phyloP scores from a whole-genome alignment of 2,113 vertebrate species.

The Eonycteris spelaea region DNA sequence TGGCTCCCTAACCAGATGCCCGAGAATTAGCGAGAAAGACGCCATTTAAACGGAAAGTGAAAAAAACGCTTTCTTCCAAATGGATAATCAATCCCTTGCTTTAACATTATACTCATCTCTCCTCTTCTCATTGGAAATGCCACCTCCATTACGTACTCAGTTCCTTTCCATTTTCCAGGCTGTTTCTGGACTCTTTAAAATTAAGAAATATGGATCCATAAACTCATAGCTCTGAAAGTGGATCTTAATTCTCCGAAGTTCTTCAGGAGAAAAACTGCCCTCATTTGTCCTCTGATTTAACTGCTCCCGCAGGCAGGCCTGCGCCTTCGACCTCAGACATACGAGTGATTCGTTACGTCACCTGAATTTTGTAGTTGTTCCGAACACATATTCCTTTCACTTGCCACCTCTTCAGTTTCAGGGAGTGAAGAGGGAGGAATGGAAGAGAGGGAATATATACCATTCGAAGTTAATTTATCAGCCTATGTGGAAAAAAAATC shows the following conservation, averaged over 20 bases:
- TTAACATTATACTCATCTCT: not conserved
- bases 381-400: not conserved
- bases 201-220: not conserved
- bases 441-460: not conserved
- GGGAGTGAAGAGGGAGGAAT: not conserved
- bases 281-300: not conserved
- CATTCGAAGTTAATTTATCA: not conserved
- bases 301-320: not conserved
- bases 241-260: not conserved
- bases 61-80: not conserved
- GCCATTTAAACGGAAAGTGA: not conserved
- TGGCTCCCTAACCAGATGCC: not conserved
- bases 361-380: not conserved
- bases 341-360: not conserved
- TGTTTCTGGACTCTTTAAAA: not conserved
- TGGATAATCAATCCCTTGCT: not conserved
- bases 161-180: not conserved
- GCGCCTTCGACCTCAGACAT: not conserved
- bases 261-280: not conserved
- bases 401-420: not conserved
- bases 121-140: not conserved
- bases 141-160: not conserved
- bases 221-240: not conserved
- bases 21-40: not conserved
- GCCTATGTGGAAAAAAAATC: not conserved